Evolutionary conservation across 2,888 invertebrate species (phyloP).

Genomic region (Drosophila mettleri): DNA sequence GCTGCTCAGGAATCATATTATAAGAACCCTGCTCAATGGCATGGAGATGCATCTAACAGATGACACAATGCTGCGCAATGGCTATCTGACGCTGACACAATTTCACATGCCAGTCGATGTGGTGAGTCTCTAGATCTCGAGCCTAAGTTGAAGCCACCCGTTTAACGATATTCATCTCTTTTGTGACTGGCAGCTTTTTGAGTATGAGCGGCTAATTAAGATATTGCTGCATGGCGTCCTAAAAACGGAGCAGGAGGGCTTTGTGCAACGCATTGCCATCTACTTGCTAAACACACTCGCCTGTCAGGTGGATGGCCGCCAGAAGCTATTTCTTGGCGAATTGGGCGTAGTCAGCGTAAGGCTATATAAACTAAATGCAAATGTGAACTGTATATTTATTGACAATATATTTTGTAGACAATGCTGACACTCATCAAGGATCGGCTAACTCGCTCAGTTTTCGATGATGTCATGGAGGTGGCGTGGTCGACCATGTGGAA

Average conservation of each 20-base stretch:
- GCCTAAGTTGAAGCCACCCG: not conserved
- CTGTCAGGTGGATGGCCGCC: conserved; percentile 97
- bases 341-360: conserved; percentile 93
- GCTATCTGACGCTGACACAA: conserved; percentile 96
- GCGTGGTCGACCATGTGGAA: conserved; percentile 99
- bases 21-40: conserved; percentile 93
- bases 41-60: conserved; percentile 95
- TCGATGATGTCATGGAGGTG: conserved; percentile 98
- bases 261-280: conserved; percentile 97
- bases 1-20: conserved; percentile 91
- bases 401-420: conserved; percentile 87
- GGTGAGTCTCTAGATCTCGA: conserved; percentile 85
- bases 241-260: conserved; percentile 93
- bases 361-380: not conserved
- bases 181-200: conserved; percentile 89
- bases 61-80: conserved; percentile 98
- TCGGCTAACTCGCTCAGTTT: conserved; percentile 90
- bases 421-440: conserved; percentile 95
- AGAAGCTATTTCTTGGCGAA: conserved; percentile 96
- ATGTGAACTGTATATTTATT: not conserved
- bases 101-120: conserved; percentile 98
- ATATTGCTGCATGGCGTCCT: conserved; percentile 93
- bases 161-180: not conserved
- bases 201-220: conserved; percentile 94
- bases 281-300: conserved; percentile 97